Conservation (phyloP, 2,888 invertebrate genomes). For the Meiosimyza platycephala region DNA sequence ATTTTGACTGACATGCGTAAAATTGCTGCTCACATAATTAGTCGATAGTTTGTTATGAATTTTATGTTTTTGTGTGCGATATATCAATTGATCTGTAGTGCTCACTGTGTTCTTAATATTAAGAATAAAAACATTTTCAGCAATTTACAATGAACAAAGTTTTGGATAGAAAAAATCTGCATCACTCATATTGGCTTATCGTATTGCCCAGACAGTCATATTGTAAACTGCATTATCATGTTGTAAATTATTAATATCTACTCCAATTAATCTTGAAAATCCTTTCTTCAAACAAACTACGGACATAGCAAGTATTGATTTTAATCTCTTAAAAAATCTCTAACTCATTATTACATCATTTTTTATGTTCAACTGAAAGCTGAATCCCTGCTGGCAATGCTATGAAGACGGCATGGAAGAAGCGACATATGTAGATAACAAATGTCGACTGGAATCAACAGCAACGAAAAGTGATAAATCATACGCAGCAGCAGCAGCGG, state of each 20-base stretch:
- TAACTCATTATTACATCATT: slow-evolving; percentile 6
- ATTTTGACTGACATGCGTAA: no score
- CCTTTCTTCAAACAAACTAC: not conserved
- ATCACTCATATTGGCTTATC: no score
- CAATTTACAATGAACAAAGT: no score
- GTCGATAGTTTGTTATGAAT: no score
- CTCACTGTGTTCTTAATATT: no score
- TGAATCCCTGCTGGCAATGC: not conserved
- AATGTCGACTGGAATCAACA: slow-evolving; percentile 9
- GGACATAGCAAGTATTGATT: not conserved
- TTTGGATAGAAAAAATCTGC: no score
- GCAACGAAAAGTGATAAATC: slow-evolving; percentile 20
- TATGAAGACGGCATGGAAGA: not conserved
- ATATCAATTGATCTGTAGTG: no score
- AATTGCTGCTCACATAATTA: no score
- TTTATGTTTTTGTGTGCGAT: no score
- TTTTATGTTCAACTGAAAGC: not conserved
- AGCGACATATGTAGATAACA: not conserved
- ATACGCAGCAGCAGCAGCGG: not conserved
- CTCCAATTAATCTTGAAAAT: not conserved
- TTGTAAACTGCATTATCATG: not conserved
- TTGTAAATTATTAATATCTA: not conserved
- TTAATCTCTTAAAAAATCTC: not conserved
- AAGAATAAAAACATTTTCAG: no score
- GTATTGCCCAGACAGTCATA: no score